phyloP scores from a whole-genome alignment of 2,888 invertebrate species.

The Bellardia pandia region DNA sequence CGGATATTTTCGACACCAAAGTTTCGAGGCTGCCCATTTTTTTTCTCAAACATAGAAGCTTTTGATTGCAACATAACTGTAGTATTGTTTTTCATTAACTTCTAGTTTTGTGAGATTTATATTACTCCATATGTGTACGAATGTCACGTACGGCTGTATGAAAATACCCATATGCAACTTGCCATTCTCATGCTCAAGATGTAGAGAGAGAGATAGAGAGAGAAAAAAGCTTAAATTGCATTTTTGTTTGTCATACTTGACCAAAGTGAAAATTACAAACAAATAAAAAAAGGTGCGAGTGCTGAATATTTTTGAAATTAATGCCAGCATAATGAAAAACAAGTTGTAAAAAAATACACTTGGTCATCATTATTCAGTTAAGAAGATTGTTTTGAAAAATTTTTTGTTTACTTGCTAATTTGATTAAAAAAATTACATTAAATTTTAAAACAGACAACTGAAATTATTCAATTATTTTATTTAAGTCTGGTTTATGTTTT shows the following conservation, averaged over 20 bases:
- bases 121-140: no score
- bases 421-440: not conserved
- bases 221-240: constrained; percentile 37
- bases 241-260: constrained; percentile 30
- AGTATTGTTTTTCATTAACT: no score
- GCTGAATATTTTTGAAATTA: constrained; percentile 20
- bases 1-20: no score
- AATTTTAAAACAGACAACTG: not conserved
- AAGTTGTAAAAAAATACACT: not conserved
- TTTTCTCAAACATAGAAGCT: no score
- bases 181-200: constrained; percentile 38
- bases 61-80: no score
- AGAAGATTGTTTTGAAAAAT: constrained; percentile 7
- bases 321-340: constrained; percentile 22
- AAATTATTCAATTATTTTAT: not conserved
- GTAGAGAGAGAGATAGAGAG: not conserved
- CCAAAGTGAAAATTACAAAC: constrained; percentile 14
- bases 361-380: constrained; percentile 23
- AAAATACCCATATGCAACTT: not conserved
- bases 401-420: not conserved
- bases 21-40: no score
- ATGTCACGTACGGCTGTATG: no score
- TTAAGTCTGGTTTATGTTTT: not conserved
- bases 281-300: constrained; percentile 7
- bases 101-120: no score